Base-by-base conservation (phyloP, 2,797 vertebrate genomes). In the Takifugu ocellatus region DNA sequence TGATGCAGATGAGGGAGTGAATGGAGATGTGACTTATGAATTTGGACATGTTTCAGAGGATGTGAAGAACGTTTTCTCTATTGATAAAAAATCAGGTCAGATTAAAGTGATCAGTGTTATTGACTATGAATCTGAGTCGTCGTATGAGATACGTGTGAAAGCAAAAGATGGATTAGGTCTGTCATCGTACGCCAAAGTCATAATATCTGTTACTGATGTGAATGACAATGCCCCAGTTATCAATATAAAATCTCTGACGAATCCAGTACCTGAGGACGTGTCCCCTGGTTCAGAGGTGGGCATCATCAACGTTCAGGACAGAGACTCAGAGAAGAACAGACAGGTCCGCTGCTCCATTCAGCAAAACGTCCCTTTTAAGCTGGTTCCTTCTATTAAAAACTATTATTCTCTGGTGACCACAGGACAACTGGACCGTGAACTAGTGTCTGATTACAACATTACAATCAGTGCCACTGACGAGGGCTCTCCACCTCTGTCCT, bases 191-290 rank as follows among this genome's bases (percentile, higher is more conserved):
- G 81, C 89, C 5, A 72, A 88, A 1, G 49, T 89, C 3, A 59
- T 88, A 0, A 7, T 94, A 8, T 74, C 85, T 14, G 60, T 93
- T 6, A 79, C 74, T 17, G 92, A 94, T 29, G 83, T 89, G 3
- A 94, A 95, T 11, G 93, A 93, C 61, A 93, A 93, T 0, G 63
- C 43, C 0, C 93, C 93, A 17, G 63, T 75, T 0, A 44, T 94
- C 17, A 71, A 66, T 2, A 2, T 94, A 0, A 87, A 88, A 2
- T 92, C 92, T 0, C 42, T 94, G 1, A 75, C 78, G 0, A 89
- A 79, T 16, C 85, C 85, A 0, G 53, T 93, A 50, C 66, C 86
- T 0, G 94, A 95, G 49, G 78, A 92, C 2, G 47, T 72, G 0
- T 2, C 57, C 2, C 49, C 71, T 62, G 84, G 82, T 25, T 75